A percentile compares a stretch with the other conserved stretches of the same genome.
These are phyloP conservation scores for Gallinago paraguaiae DNA, from an alignment of 2,113 vertebrate species.

Conservation along the genomic window DNA sequence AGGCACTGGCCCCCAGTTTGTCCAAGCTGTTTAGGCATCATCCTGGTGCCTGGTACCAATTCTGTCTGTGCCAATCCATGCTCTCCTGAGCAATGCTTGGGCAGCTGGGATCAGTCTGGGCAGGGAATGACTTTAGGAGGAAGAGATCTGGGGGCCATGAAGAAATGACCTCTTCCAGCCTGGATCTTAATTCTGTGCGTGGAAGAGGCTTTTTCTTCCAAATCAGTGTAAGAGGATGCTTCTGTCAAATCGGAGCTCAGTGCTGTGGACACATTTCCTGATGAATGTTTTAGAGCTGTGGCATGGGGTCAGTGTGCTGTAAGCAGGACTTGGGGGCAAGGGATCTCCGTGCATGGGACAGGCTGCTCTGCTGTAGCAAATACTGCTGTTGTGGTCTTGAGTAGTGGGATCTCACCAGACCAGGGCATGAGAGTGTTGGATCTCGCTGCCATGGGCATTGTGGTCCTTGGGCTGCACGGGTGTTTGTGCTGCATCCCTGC, in stretches of 20 bases:
- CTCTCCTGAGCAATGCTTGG: background rate
- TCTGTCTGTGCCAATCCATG: background rate
- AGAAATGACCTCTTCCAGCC: background rate
- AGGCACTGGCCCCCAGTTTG: background rate
- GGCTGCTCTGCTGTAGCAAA: background rate
- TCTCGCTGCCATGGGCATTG: background rate
- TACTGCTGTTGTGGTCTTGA: background rate
- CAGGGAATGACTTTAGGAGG: background rate
- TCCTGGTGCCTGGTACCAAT: background rate
- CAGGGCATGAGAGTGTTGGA: background rate
- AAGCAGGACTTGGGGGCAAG: background rate
- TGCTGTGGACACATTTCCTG: rapidly evolving
- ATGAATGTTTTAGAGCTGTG: background rate
- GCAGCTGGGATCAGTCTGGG: background rate
- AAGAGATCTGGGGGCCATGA: background rate
- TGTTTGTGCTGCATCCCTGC: background rate
- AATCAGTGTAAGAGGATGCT: background rate
- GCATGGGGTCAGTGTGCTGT: background rate
- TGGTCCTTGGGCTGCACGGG: rapidly evolving
- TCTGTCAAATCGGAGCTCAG: background rate
- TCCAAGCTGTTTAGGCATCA: background rate
- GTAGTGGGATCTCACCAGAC: background rate
- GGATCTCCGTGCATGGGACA: background rate
- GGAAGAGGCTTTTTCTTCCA: background rate
- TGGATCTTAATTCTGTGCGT: background rate